A percentile compares a stretch with the other conserved stretches of the same genome.
Conservation (phyloP, 2,113 vertebrate genomes). For the Triplophysa rosa region DNA sequence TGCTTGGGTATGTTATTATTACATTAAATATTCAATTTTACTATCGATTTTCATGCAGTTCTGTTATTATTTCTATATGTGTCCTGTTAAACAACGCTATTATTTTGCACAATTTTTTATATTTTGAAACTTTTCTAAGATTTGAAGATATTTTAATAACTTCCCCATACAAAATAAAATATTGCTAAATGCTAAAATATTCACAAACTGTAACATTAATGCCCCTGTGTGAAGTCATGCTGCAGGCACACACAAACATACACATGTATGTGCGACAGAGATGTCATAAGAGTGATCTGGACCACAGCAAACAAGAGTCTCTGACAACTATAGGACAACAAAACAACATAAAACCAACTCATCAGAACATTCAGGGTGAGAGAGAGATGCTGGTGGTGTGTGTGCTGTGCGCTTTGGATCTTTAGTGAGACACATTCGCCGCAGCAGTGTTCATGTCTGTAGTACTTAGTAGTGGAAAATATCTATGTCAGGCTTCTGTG, state of each 20-base stretch:
- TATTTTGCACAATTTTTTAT: too few relatives aligned
- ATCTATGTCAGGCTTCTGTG: background rate
- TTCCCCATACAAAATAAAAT: too few relatives aligned
- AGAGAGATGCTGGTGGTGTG: background rate
- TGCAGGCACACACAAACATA: background rate
- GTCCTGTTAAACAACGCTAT: too few relatives aligned
- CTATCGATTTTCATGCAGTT: too few relatives aligned
- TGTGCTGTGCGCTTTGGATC: constrained; percentile 14
- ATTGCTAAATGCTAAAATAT: too few relatives aligned
- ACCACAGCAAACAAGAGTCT: constrained; percentile 13
- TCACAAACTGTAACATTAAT: too few relatives aligned
- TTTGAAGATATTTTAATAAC: too few relatives aligned
- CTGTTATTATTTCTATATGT: too few relatives aligned
- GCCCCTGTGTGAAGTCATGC: background rate
- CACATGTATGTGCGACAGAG: background rate
- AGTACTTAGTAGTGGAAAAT: constrained; percentile 8
- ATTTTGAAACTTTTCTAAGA: too few relatives aligned
- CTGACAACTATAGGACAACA: background rate
- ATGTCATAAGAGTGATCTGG: constrained; percentile 5
- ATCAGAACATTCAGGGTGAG: background rate
- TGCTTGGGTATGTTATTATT: too few relatives aligned
- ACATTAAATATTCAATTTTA: too few relatives aligned
- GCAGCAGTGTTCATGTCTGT: background rate
- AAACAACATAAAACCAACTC: background rate
- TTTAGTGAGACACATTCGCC: constrained; percentile 6